Base-by-base conservation (phyloP, 2,797 vertebrate genomes). In the Tamandua tetradactyla region DNA sequence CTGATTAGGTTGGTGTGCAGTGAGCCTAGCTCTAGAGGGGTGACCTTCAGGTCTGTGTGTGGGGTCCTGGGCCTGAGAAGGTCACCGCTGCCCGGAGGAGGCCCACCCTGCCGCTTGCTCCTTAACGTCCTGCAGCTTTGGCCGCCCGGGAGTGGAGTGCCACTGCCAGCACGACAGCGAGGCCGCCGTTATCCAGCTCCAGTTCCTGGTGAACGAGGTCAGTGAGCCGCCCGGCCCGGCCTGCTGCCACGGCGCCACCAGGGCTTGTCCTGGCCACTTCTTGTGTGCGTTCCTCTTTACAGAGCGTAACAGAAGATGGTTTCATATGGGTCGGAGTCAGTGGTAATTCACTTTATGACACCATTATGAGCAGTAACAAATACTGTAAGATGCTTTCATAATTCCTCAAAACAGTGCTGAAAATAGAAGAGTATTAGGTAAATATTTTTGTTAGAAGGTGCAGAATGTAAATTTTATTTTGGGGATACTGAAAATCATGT, bases 141-240 rank as follows among this genome's bases (percentile, higher is more conserved):
- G 99, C 94, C 98, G 99, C 57, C 99, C 99, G 9, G 99, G 99
- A 86, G 99, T 99, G 96, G 99, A 99, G 97, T 99, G 99, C 97
- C 99, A 99, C 97, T 99, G 99, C 98, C 99, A 99, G 88, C 99
- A 99, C 91, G 99, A 99, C 97, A 99, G 99, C 85, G 99, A 98
- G 32, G 99, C 99, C 47, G 99, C 99, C 57, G 99, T 99, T 97
- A 99, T 99, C 98, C 99, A 99, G 98, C 99, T 99, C 97, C 99
- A 99, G 98, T 99, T 99, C 98, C 99, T 99, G 98, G 99, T 99
- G 97, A 99, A 99, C 89, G 99, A 99, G 99, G 99, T 99, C 92
- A 98, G 99, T 98, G 94, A 96, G 94, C 80, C 25, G 91, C 92
- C 78, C 93, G n/a, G 91, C 92, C 78, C 93, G n/a, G n/a, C n/a